Evolutionary conservation across 2,888 invertebrate species (phyloP), one percentile per base, ranked within the genome.

Genomic region (Strigamia crassipes): DNA sequence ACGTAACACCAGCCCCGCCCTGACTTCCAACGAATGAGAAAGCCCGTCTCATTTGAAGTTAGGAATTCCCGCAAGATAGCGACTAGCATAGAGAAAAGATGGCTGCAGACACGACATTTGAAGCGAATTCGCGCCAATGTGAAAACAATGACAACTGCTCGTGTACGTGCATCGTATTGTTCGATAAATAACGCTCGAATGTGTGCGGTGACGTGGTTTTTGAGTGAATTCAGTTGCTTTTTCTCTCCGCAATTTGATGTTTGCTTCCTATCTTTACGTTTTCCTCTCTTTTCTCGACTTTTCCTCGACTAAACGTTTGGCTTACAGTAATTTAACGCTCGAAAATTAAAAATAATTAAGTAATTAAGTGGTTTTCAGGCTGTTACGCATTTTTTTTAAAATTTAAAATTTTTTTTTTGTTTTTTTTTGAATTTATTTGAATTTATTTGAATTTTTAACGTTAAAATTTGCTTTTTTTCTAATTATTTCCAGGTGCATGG

Each of bases 401-500:
- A 2, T 27, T 27, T 27, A 27, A 27, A 27, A 27, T 27, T 2
- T 27, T 27, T 27, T 27, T 27, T 27, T 27, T 1, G 3, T 27
- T 27, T 27, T 27, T 27, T 27, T 27, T 1, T 27, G 27, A 3
- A 27, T 2, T 51, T 13, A 8, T 18, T 13, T 0, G 2, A 18
- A 51, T 51, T 13, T n/a, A n/a, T n/a, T n/a, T n/a, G n/a, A n/a
- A n/a, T n/a, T n/a, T n/a, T n/a, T 51, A 51, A 6, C 10, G 6
- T 51, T 51, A 51, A 61, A n/a, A 18, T 3, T 61, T 2, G n/a
- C 21, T 61, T 23, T 21, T 66, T 21, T 66, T n/a, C 6, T 66
- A 21, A 21, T 66, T 15, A 18, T 66, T 93, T 94, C 87, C 94
- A 95, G 95, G 94, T 92, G 93, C 94, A 90, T 95, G 95, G 95